Base-by-base conservation (phyloP, 2,113 vertebrate species). In the Tenrec ecaudatus region DNA sequence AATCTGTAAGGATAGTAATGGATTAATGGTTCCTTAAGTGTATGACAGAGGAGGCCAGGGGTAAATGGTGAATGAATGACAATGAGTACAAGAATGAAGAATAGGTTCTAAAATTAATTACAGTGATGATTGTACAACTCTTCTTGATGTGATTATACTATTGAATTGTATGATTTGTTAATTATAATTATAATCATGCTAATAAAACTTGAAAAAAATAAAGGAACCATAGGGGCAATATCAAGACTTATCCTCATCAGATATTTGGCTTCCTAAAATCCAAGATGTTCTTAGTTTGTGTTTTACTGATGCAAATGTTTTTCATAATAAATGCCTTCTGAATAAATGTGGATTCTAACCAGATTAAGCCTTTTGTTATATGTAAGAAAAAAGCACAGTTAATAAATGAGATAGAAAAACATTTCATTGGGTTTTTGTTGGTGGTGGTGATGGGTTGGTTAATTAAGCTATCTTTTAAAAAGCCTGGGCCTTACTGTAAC, bases 331-430 rank as follows among this genome's bases (percentile, higher is more conserved):
- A 76, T 88, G n/a, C 33, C 73, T 87, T 93, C 68, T 87, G 57
- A 91, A 57, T 2, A 29, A 27, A 1, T 0, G 5, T 86, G 12
- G 31, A 38, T 81, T 80, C 87, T 92, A 86, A 88, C 40, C 90
- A 73, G 40, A 53, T 58, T 76, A 80, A 81, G 23, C 20, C 60
- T 83, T 86, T 91, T 53, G 53, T 69, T 94, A 43, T 53, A n/a
- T 76, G 25, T 22, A 76, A 58, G 62, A 90, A 75, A 53, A 88
- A 29, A 88, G 71, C 3, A 71, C n/a, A 60, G 73, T 88, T 78
- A 88, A 25, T 86, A 60, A 90, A 43, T 62, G 53, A 27, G 38
- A 83, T 60, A 95, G 84, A 89, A 40, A 62, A 82, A n/a, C 0
- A 33, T 81, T 69, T 66, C 77, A n/a, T 80, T 88, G 38, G 86